phyloP scores from a whole-genome alignment of 2,888 invertebrate genomes.

The Drosophila nigricruria region DNA sequence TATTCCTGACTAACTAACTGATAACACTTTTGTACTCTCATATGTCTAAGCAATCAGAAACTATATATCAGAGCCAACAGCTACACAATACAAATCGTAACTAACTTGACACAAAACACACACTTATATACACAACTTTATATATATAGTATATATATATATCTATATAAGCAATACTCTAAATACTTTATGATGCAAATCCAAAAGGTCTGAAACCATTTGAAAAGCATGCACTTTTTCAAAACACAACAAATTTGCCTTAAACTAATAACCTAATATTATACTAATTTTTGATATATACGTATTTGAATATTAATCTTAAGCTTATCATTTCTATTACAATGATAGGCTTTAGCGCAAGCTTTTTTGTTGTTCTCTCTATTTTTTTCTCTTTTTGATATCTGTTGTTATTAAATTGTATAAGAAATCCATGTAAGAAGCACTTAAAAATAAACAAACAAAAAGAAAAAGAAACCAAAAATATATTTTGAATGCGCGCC shows the following conservation, averaged over 20 bases:
- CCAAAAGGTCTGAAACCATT: conserved; percentile 88
- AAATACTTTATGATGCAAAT: conserved; percentile 66
- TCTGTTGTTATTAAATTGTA: conserved; percentile 61
- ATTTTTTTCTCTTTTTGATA: conserved; percentile 20
- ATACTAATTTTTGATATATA: conserved; percentile 77
- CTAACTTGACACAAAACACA: conserved; percentile 24
- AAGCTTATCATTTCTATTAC: conserved; percentile 57
- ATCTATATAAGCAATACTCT: conserved; percentile 41
- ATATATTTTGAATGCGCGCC: conserved; percentile 31
- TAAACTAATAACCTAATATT: conserved; percentile 72
- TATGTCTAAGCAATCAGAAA: conserved; percentile 64
- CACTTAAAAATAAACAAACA: conserved; percentile 32
- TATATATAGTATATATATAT: conserved; percentile 32
- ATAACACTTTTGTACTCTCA: conserved; percentile 22
- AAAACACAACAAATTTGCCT: conserved; percentile 75
- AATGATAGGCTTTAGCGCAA: conserved; percentile 54
- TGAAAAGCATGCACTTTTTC: conserved; percentile 83
- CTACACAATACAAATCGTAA: conserved; percentile 35
- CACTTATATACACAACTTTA: conserved; percentile 11
- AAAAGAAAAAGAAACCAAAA: not conserved
- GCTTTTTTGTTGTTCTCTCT: conserved; percentile 39
- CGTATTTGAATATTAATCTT: conserved; percentile 62
- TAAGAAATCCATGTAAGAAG: conserved; percentile 45
- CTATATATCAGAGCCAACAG: conserved; percentile 43
- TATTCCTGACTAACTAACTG: conserved; percentile 21